phyloP scores from a whole-genome alignment of 2,797 vertebrate species.

The Falco novaeseelandiae region DNA sequence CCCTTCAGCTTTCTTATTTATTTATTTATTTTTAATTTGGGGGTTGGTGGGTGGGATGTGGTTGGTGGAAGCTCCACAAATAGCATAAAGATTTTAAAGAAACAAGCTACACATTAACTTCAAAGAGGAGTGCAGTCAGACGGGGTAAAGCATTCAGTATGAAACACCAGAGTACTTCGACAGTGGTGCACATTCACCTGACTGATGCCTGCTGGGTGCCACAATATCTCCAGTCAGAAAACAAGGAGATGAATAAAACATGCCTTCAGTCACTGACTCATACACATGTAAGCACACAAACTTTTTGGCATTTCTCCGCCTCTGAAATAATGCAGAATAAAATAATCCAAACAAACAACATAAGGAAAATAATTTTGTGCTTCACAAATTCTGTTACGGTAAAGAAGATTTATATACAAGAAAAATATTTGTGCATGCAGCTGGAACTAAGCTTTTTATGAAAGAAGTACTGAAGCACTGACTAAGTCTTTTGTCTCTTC shows the following conservation, averaged over 20 bases:
- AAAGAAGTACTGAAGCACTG: background rate
- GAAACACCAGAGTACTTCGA: background rate
- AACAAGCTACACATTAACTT: background rate
- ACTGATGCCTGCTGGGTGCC: background rate
- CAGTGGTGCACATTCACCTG: background rate
- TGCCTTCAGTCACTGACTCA: constrained; percentile 2
- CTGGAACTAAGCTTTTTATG: background rate
- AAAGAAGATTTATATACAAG: background rate
- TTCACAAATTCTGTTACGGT: background rate
- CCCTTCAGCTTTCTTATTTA: background rate
- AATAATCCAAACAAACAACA: background rate
- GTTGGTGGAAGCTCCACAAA: background rate
- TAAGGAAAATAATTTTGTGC: background rate
- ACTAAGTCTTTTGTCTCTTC: background rate
- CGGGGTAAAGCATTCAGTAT: background rate
- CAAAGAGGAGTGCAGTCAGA: background rate
- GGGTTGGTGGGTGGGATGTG: too few species aligned
- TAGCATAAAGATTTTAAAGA: background rate
- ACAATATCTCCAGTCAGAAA: background rate
- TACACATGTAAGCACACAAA: background rate
- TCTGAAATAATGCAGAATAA: background rate
- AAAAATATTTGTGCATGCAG: background rate
- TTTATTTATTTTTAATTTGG: background rate
- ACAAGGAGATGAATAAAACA: constrained; percentile 10
- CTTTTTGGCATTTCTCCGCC: background rate